Percentiles rank a stretch among this genome's conserved stretches.
Conservation (phyloP, 2,888 invertebrate species). For the Allygus modestus region DNA sequence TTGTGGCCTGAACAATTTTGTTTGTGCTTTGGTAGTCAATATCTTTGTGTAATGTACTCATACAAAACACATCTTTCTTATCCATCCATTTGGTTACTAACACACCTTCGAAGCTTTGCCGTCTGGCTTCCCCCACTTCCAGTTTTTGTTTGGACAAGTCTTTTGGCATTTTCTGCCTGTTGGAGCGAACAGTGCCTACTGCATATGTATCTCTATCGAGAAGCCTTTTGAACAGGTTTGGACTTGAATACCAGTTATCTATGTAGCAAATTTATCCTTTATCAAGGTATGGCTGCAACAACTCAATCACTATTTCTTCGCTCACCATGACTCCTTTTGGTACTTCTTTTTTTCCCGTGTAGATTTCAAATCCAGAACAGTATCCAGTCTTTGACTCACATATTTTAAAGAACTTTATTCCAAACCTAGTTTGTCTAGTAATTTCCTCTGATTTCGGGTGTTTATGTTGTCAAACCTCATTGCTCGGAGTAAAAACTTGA, state of each 20-base stretch:
- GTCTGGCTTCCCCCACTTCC: background rate
- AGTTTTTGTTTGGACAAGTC: background rate
- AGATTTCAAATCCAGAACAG: background rate
- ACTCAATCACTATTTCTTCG: slow-evolving; percentile 12
- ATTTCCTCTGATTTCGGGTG: too few species aligned
- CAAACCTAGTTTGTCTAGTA: slow-evolving; percentile 71
- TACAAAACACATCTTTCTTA: background rate
- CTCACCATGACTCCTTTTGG: slow-evolving; percentile 14
- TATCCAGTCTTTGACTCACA: background rate
- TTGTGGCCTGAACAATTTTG: background rate
- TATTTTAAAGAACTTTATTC: slow-evolving; percentile 68
- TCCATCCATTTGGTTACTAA: slow-evolving; percentile 24
- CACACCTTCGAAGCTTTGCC: background rate
- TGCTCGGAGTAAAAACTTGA: too few species aligned
- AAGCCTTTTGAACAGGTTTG: slow-evolving; percentile 3
- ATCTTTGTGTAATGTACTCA: background rate
- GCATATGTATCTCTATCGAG: slow-evolving; percentile 21
- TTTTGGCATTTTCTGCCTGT: slow-evolving; percentile 13
- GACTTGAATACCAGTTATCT: slow-evolving; percentile 9
- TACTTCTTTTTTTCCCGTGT: slow-evolving; percentile 5
- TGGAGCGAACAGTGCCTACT: slow-evolving; percentile 23
- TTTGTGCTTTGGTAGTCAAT: background rate
- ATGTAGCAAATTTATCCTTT: slow-evolving; percentile 27
- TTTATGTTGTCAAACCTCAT: too few species aligned
- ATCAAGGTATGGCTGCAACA: slow-evolving; percentile 37